Percentiles rank a stretch among this genome's conserved stretches.
Evolutionary conservation across 2,797 vertebrate genomes (phyloP).

Genomic region (Schizothorax lantsangensis): DNA sequence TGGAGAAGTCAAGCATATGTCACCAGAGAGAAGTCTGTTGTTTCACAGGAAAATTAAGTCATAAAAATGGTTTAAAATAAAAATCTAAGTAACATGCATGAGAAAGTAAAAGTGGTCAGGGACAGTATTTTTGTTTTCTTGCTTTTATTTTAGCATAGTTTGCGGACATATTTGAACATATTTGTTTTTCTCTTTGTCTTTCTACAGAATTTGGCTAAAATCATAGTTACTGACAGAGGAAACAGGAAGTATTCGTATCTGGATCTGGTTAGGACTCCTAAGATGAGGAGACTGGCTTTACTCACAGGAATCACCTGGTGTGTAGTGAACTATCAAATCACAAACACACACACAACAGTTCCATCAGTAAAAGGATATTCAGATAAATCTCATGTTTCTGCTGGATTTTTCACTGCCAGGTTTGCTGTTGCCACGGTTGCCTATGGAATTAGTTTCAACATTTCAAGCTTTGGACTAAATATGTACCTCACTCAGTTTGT

Average conservation of each 20-base stretch:
- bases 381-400: slow-evolving; percentile 68
- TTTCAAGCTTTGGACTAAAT: slow-evolving; percentile 83
- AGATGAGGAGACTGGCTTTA: slow-evolving; percentile 79
- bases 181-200: neutral
- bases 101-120: too few relatives aligned
- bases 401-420: slow-evolving; percentile 81
- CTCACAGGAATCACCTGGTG: slow-evolving; percentile 83
- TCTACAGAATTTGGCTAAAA: slow-evolving; percentile 56
- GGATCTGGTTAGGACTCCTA: slow-evolving; percentile 83
- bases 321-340: neutral
- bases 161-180: neutral
- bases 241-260: slow-evolving; percentile 79
- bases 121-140: neutral
- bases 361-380: slow-evolving; percentile 62
- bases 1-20: neutral
- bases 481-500: slow-evolving; percentile 88
- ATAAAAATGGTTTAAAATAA: too few relatives aligned
- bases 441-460: slow-evolving; percentile 88
- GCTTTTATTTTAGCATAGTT: neutral
- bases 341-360: slow-evolving; percentile 66
- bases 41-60: too few relatives aligned
- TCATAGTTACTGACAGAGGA: slow-evolving; percentile 59
- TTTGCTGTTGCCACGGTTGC: slow-evolving; percentile 84
- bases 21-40: neutral
- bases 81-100: too few relatives aligned